Evolutionary conservation across 2,797 vertebrate species (phyloP), one percentile per base, ranked within the genome.

Genomic region (Gymnopithys bicolor): DNA sequence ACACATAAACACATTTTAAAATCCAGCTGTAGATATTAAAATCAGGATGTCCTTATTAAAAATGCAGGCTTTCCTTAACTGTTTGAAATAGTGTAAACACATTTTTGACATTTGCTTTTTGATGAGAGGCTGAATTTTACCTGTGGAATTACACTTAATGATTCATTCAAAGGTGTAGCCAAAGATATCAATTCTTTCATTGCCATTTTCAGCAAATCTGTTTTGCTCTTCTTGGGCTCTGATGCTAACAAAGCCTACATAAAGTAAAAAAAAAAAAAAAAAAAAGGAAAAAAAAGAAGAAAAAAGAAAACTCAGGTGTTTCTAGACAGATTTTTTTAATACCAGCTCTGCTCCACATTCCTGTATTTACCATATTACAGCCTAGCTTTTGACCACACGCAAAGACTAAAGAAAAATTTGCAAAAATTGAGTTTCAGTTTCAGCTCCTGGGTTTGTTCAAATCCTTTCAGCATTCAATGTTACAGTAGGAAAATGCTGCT

Each of bases 211-310:
- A 99, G 83, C 91, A 99, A 97, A 84, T 98, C 98, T 94, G 98
- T 98, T 97, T 98, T 99, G 95, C 99, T 97, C 6, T 98, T 98
- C 97, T 99, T 99, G 63, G 99, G 98, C 96, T 99, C 99, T 17
- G 99, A 99, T 70, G 99, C 99, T 85, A 99, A 97, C 82, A 99
- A 97, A 52, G 99, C 99, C 99, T 99, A 93, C 11, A 48, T 48
- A 94, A 91, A 62, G 39, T 30, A 21, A 19, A 51, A 43, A 56
- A 74, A 62, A 32, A 13, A 11, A 30, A 24, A 17, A 58, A 41
- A 37, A 63, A 21, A 17, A 45, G 39, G 53, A 71, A 71, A 63
- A 32, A 13, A 11, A 41, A 35, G 10, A 58, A 41, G 33, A 45
- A 43, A 56, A 74, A 73, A 28, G 11, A 10, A 53, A 28, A 39